These are phyloP conservation scores for Sphyrna mokarran DNA, from an alignment of 2,113 vertebrate species.

Conservation along the genomic window DNA sequence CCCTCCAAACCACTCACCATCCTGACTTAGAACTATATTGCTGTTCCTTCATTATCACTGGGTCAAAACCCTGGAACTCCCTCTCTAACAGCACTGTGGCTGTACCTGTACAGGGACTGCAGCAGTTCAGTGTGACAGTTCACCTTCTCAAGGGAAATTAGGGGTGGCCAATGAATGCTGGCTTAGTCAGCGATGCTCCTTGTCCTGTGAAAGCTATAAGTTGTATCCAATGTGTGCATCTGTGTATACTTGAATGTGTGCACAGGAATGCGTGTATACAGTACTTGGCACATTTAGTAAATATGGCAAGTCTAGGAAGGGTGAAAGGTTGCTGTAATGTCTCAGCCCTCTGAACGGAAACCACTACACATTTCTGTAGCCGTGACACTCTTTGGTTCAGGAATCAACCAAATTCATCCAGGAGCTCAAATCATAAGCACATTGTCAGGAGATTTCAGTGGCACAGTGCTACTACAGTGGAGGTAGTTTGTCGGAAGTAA, in stretches of 20 bases:
- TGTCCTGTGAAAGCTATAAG: too few species aligned
- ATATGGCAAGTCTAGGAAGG: background rate
- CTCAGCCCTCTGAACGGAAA: background rate
- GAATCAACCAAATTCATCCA: background rate
- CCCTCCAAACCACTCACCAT: too few species aligned
- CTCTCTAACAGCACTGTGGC: too few species aligned
- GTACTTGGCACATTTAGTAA: background rate
- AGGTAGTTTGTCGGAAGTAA: background rate
- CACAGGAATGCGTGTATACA: background rate
- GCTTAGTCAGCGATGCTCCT: too few species aligned
- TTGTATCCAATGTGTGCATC: background rate
- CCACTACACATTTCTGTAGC: background rate
- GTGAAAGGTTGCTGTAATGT: background rate
- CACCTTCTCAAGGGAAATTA: too few species aligned
- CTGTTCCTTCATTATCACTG: too few species aligned
- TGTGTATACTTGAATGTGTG: background rate
- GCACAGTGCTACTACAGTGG: background rate
- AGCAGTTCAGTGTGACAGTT: too few species aligned
- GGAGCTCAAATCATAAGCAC: too few species aligned
- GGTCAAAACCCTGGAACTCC: too few species aligned
- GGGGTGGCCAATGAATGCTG: too few species aligned
- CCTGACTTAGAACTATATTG: too few species aligned
- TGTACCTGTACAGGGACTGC: too few species aligned
- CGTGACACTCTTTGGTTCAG: background rate
- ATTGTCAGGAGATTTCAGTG: background rate